Conservation (phyloP, 1,140 invertebrate genomes). For the Halyomorpha halys region DNA sequence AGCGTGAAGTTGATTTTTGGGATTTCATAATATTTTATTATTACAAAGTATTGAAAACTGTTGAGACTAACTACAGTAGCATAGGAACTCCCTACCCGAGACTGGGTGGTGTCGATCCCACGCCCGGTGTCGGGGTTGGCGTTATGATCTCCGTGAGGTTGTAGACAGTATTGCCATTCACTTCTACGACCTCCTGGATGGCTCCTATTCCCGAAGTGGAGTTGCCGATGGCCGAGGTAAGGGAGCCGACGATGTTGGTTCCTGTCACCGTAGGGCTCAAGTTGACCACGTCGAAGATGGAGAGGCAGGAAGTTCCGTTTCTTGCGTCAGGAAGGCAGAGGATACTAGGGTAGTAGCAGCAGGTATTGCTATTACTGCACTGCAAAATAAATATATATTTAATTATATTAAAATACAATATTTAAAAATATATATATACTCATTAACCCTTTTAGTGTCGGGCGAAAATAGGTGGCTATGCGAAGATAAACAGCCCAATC, state of each 20-base stretch:
- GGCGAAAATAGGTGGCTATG: too few relatives aligned
- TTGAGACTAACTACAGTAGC: too few relatives aligned
- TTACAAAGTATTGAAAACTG: too few relatives aligned
- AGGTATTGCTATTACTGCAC: background rate
- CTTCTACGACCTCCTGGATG: conserved; percentile 3
- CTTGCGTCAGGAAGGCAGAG: conserved; percentile 16
- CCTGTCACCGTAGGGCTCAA: conserved; percentile 9
- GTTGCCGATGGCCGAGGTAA: background rate
- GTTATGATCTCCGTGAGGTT: conserved; percentile 12
- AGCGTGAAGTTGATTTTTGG: too few relatives aligned
- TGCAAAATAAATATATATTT: background rate
- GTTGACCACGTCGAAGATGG: conserved; percentile 16
- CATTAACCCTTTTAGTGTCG: too few relatives aligned
- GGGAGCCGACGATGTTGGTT: background rate
- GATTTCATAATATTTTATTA: too few relatives aligned
- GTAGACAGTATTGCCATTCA: conserved; percentile 18
- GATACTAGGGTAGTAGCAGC: conserved; percentile 17
- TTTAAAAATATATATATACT: too few relatives aligned
- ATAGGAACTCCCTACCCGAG: too few relatives aligned
- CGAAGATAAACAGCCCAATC: too few relatives aligned
- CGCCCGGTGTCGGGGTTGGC: background rate
- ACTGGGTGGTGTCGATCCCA: too few relatives aligned
- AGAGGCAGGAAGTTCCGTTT: conserved; percentile 16
- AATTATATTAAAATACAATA: too few relatives aligned
- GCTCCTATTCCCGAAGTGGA: background rate